Evolutionary conservation across 2,888 invertebrate species (phyloP).

Genomic region (Brenthis hecate): DNA sequence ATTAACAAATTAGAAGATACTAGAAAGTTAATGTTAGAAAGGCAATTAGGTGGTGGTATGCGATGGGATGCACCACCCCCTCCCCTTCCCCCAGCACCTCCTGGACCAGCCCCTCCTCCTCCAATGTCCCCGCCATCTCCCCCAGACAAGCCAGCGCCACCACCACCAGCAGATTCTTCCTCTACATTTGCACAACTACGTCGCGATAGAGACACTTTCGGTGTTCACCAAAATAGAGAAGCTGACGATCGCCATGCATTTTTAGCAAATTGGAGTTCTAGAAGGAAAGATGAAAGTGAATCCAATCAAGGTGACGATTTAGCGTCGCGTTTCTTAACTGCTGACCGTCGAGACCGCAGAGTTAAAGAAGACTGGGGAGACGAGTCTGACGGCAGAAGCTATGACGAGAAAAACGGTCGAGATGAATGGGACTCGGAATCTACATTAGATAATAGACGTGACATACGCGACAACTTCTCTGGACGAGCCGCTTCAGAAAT

Average conservation of each 20-base stretch:
- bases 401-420: constrained; percentile 63
- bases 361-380: constrained; percentile 73
- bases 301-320: constrained; percentile 65
- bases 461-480: constrained; percentile 66
- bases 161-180: constrained; percentile 84
- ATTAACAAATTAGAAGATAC: constrained; percentile 93
- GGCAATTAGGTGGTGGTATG: constrained; percentile 88
- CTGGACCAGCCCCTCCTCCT: constrained; percentile 84
- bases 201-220: constrained; percentile 88
- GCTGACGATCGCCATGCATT: constrained; percentile 80
- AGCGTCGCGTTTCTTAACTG: constrained; percentile 70
- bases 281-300: constrained; percentile 69
- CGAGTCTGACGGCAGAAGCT: constrained; percentile 65
- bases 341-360: constrained; percentile 65
- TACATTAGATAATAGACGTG: constrained; percentile 62
- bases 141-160: constrained; percentile 80
- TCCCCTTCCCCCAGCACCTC: constrained; percentile 84
- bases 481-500: constrained; percentile 75
- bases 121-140: constrained; percentile 81
- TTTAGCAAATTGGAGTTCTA: constrained; percentile 77
- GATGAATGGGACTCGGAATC: constrained; percentile 80
- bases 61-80: constrained; percentile 86
- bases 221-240: constrained; percentile 86
- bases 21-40: constrained; percentile 91
- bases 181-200: constrained; percentile 85